Percentiles rank a stretch among this genome's conserved stretches.
phyloP scores from a whole-genome alignment of 2,113 vertebrate genomes.

The Sylvia atricapilla region DNA sequence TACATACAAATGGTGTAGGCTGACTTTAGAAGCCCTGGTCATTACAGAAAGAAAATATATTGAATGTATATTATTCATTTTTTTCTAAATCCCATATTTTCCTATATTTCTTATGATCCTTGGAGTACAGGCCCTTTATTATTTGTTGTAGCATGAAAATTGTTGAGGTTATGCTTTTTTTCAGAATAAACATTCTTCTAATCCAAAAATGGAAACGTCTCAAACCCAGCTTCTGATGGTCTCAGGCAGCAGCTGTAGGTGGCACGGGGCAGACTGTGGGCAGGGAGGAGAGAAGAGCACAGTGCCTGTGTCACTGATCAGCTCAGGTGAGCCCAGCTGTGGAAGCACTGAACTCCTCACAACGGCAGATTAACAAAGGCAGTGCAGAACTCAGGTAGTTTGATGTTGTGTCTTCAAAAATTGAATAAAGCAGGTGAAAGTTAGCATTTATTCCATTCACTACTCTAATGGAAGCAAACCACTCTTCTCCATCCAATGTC shows the following conservation, averaged over 20 bases:
- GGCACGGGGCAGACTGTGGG: fast-evolving
- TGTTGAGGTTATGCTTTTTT: neutral
- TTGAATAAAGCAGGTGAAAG: neutral
- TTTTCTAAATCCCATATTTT: neutral
- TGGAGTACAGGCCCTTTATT: neutral
- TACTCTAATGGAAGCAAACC: neutral
- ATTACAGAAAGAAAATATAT: neutral
- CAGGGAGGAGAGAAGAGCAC: fast-evolving
- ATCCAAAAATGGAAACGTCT: neutral
- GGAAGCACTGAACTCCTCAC: neutral
- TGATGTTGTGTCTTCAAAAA: neutral
- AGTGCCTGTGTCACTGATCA: neutral
- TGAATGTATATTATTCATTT: neutral
- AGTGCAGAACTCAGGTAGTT: neutral
- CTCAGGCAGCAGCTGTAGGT: neutral
- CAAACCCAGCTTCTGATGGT: neutral
- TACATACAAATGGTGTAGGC: neutral
- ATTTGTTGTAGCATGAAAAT: neutral
- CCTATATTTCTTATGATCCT: neutral
- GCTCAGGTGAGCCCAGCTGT: fast-evolving
- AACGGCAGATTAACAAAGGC: neutral
- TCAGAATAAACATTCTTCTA: neutral
- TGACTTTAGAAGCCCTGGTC: neutral
- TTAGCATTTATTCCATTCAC: neutral
- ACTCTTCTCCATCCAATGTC: neutral